Evolutionary conservation across 2,113 vertebrate genomes (phyloP).

Genomic region (Parus major): DNA sequence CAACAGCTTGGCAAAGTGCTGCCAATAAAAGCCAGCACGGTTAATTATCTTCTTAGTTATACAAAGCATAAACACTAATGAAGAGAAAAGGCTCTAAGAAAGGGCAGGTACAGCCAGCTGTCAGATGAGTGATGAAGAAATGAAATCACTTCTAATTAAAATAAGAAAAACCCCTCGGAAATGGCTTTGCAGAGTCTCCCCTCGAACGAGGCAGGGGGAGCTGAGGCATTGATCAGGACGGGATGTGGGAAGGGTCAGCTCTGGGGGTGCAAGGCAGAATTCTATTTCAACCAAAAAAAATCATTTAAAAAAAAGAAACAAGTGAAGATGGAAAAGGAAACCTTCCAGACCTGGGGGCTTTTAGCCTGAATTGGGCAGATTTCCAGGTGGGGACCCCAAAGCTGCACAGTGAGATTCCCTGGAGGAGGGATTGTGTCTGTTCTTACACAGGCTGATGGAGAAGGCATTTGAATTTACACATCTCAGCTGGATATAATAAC

Average conservation of each 20-base stretch:
- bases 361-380: background rate
- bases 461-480: background rate
- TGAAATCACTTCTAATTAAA: background rate
- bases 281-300: background rate
- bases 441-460: background rate
- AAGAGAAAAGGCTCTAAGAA: conserved; percentile 51
- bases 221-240: background rate
- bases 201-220: background rate
- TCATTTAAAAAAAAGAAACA: background rate
- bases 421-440: background rate
- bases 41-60: conserved; percentile 74
- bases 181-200: background rate
- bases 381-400: background rate
- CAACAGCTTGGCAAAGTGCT: conserved; percentile 36
- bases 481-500: background rate
- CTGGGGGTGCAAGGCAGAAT: background rate
- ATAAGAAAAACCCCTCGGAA: background rate
- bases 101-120: conserved; percentile 26
- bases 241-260: background rate
- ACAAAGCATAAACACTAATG: conserved; percentile 68
- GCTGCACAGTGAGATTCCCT: background rate
- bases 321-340: background rate
- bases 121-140: background rate
- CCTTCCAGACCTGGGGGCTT: background rate
- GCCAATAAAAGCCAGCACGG: conserved; percentile 52